phyloP scores from a whole-genome alignment of 1,140 invertebrate genomes.

The Calephelis virginiensis region DNA sequence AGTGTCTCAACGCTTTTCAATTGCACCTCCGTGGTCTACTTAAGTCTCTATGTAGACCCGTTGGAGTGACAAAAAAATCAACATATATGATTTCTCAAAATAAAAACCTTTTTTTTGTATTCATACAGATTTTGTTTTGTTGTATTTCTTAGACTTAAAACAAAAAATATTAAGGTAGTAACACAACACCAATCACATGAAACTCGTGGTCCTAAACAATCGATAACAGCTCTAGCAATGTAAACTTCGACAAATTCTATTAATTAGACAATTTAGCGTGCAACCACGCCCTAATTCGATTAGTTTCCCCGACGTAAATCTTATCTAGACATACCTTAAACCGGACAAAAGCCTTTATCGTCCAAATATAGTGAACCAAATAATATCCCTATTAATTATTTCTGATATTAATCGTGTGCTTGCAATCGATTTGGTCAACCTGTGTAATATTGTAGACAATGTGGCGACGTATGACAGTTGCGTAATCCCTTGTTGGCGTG shows the following conservation, averaged over 20 bases:
- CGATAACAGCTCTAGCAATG: slow-evolving; percentile 46
- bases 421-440: slow-evolving; percentile 1
- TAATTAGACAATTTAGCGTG: slow-evolving; percentile 39
- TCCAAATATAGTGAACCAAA: slow-evolving; percentile 17
- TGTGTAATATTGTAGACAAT: background rate
- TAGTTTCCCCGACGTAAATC: slow-evolving; percentile 33
- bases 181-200: slow-evolving; percentile 1
- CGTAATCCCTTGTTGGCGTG: too few relatives aligned
- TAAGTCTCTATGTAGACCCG: too few relatives aligned
- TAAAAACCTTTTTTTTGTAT: too few relatives aligned
- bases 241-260: slow-evolving; percentile 39
- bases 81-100: too few relatives aligned
- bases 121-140: too few relatives aligned
- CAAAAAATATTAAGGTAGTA: background rate
- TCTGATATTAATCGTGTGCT: background rate
- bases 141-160: background rate
- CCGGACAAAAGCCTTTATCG: slow-evolving; percentile 23
- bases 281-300: slow-evolving; percentile 37
- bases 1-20: too few relatives aligned
- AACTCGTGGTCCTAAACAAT: slow-evolving; percentile 31
- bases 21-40: too few relatives aligned
- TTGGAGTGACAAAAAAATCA: too few relatives aligned
- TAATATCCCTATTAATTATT: slow-evolving; percentile 12
- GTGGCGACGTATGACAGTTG: background rate
- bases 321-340: slow-evolving; percentile 27